Evolutionary conservation across 2,888 invertebrate species (phyloP).

Genomic region (Phoronis australis): DNA sequence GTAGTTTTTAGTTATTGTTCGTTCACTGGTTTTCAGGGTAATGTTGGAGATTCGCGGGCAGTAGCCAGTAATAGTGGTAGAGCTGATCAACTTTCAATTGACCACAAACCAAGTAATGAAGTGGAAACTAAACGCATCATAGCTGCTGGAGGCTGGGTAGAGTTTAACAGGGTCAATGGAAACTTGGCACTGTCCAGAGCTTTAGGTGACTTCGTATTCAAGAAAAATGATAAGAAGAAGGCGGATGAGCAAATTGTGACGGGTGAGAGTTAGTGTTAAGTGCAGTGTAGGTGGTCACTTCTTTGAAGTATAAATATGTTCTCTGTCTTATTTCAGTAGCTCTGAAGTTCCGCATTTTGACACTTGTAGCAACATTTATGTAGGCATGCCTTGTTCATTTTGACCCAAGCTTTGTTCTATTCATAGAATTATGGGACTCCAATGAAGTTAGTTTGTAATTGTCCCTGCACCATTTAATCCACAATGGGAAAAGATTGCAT

Average conservation of each 20-base stretch:
- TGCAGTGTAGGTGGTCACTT: too few species aligned
- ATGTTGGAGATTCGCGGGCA: conserved; percentile 95
- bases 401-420: too few species aligned
- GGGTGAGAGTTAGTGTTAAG: conserved; percentile 67
- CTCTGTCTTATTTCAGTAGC: too few species aligned
- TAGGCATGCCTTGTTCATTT: too few species aligned
- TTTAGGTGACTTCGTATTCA: conserved; percentile 94
- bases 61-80: conserved; percentile 80
- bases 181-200: conserved; percentile 93
- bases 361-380: too few species aligned
- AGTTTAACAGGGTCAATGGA: conserved; percentile 96
- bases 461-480: too few species aligned
- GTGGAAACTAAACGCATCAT: conserved; percentile 79
- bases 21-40: conserved; percentile 63
- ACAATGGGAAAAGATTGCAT: too few species aligned
- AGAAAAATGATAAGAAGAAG: conserved; percentile 76
- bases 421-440: too few species aligned
- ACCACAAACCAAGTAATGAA: conserved; percentile 93
- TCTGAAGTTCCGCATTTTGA: too few species aligned
- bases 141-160: conserved; percentile 95
- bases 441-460: too few species aligned
- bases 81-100: conserved; percentile 72
- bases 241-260: conserved; percentile 96
- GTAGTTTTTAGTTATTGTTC: neutral
- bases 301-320: too few species aligned